Evolutionary conservation across 2,888 invertebrate species (phyloP).

Genomic region (Kuschelorhynchus macadamiae): DNA sequence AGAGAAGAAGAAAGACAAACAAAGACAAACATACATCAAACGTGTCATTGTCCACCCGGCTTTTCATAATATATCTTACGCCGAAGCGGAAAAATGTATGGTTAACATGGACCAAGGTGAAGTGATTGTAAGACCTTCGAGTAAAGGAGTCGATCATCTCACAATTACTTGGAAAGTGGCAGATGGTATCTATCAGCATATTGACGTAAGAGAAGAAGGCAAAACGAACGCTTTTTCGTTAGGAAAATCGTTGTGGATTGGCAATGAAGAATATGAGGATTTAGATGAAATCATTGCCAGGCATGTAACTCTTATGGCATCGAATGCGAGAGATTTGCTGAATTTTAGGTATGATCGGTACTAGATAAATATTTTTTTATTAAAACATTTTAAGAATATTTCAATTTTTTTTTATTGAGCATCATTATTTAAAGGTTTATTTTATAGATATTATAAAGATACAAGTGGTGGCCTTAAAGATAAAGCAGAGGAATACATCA

Average conservation of each 20-base stretch:
- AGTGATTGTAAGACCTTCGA: constrained; percentile 95
- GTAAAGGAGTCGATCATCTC: constrained; percentile 93
- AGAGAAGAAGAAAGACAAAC: constrained; percentile 86
- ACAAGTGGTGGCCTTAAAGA: constrained; percentile 85
- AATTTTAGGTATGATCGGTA: constrained; percentile 76
- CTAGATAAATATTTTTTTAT: background rate
- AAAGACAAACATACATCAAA: constrained; percentile 90
- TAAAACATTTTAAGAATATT: no score
- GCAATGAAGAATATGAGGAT: constrained; percentile 96
- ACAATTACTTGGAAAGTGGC: constrained; percentile 99
- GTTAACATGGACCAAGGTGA: constrained; percentile 96
- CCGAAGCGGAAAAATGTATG: constrained; percentile 93
- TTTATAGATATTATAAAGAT: constrained; percentile 79
- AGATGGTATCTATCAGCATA: constrained; percentile 94
- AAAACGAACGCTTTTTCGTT: constrained; percentile 97
- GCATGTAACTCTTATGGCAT: constrained; percentile 96
- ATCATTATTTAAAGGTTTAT: no score
- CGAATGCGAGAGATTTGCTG: constrained; percentile 90
- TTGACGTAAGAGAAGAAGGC: constrained; percentile 95
- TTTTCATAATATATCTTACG: constrained; percentile 96
- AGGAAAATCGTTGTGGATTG: constrained; percentile 90
- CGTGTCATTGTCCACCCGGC: constrained; percentile 97
- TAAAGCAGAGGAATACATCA: constrained; percentile 88
- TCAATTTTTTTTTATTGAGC: no score
- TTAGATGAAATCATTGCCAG: constrained; percentile 99